Evolutionary conservation across 2,888 invertebrate genomes (phyloP).

Genomic region (Agrotis ipsilon): DNA sequence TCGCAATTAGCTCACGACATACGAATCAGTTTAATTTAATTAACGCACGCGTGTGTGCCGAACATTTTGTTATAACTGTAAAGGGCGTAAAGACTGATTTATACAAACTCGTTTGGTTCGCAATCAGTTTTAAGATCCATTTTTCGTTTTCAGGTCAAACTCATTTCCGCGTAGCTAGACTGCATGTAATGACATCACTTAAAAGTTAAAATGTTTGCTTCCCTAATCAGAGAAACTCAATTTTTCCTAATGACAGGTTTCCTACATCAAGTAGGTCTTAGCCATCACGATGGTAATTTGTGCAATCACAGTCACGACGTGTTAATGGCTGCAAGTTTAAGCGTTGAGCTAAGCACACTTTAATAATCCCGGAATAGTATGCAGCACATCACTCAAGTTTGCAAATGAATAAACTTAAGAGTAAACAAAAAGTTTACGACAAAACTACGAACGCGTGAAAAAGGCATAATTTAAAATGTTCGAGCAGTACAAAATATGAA

Average conservation of each 20-base stretch:
- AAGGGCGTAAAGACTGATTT: conserved; percentile 51
- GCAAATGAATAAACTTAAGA: conserved; percentile 15
- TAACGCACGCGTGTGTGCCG: conserved; percentile 72
- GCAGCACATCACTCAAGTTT: conserved; percentile 25
- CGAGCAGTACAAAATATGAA: conserved; percentile 46
- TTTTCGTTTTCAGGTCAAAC: conserved; percentile 50
- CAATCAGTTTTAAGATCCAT: conserved; percentile 39
- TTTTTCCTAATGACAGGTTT: conserved; percentile 27
- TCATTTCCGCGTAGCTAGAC: conserved; percentile 35
- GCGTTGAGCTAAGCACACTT: conserved; percentile 45
- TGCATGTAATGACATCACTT: conserved; percentile 29
- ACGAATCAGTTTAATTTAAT: conserved; percentile 81
- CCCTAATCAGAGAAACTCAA: conserved; percentile 17
- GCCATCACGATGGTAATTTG: conserved; percentile 45
- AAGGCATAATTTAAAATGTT: conserved; percentile 42
- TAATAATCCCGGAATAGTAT: conserved; percentile 42
- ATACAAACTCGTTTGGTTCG: conserved; percentile 36
- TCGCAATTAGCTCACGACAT: conserved; percentile 74
- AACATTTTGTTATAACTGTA: conserved; percentile 62
- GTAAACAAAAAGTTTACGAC: conserved; percentile 33
- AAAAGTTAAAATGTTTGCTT: conserved; percentile 21
- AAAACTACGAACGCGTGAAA: conserved; percentile 30
- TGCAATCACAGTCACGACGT: conserved; percentile 45
- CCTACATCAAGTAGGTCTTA: conserved; percentile 31
- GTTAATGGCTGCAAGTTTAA: conserved; percentile 41